Evolutionary conservation across 2,113 vertebrate genomes (phyloP), one percentile per base, ranked within the genome.

Genomic region (Hemicordylus capensis): DNA sequence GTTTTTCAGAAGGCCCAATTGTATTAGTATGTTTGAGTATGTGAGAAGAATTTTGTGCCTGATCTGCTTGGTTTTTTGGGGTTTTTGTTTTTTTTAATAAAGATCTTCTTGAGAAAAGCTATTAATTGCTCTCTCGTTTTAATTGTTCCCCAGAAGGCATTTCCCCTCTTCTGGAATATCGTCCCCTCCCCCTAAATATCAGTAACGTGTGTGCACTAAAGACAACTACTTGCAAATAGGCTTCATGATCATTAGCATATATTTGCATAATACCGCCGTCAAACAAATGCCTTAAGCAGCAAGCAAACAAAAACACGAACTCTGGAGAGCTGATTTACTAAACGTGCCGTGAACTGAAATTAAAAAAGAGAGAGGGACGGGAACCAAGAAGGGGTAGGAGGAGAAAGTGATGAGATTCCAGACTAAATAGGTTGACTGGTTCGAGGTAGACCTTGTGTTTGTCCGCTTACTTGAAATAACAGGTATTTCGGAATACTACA

Each of bases 211-310:
- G 91, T 73, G 91, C 90, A 77, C 89, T 93, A 93, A 90, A 92
- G 88, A 87, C 76, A 84, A 87, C 83, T 93, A 92, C 93, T 93
- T 93, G 89, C 84, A 94, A 92, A 94, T 90, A 69, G 64, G 85
- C 74, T 22, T 91, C 78, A 54, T 67, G 78, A 58, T 90, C 78
- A 81, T 94, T 93, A 94, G 89, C 94, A 94, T 94, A 92, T 31
- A 94, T 94, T 95, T 94, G 87, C 94, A 93, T 93, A 93, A 92
- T 76, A 73, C 88, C 59, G 69, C 85, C 64, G 85, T 76, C 80
- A 54, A 70, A 22, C 78, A 89, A 76, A 84, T 84, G 84, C 84
- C 76, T 79, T 80, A 79, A 66, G 84, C 58, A 48, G 81, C 69
- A 31, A 85, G 76, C 84, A 85, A 85, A 85, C 84, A 80, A 85